Conservation (phyloP, 2,888 invertebrate species). For the Dromius quadrimaculatus region DNA sequence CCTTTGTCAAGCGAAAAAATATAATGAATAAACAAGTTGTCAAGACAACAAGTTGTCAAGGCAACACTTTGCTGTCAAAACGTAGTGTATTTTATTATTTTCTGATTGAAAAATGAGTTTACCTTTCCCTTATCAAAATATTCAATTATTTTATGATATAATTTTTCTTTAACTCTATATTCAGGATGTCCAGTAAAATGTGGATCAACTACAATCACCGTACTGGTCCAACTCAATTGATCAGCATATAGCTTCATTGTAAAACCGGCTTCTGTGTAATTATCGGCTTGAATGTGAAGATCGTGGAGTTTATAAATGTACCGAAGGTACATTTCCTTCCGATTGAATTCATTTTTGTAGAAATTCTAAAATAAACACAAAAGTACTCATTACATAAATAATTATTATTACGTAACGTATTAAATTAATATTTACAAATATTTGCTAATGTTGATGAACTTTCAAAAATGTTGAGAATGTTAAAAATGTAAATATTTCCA, state of each 20-base stretch:
- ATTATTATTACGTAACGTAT: conserved; percentile 22
- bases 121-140: conserved; percentile 96
- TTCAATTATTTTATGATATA: conserved; percentile 89
- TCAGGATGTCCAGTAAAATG: conserved; percentile 83
- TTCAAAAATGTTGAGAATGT: background rate
- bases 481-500: conserved; percentile 2
- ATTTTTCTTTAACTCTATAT: conserved; percentile 89
- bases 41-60: too few species aligned
- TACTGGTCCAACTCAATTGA: conserved; percentile 86
- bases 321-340: conserved; percentile 94
- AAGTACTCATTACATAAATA: conserved; percentile 25
- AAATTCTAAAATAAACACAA: conserved; percentile 79
- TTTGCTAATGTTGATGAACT: conserved; percentile 23
- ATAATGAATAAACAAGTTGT: too few species aligned
- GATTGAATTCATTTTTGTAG: conserved; percentile 95
- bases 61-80: too few species aligned
- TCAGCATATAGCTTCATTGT: conserved; percentile 95
- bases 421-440: conserved; percentile 24
- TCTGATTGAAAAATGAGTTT: too few species aligned
- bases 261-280: conserved; percentile 95
- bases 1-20: too few species aligned
- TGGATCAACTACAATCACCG: conserved; percentile 75
- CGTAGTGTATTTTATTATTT: too few species aligned
- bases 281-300: conserved; percentile 90
- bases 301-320: conserved; percentile 96